Evolutionary conservation across 2,888 invertebrate species (phyloP).

Genomic region (Torymus tubicola): DNA sequence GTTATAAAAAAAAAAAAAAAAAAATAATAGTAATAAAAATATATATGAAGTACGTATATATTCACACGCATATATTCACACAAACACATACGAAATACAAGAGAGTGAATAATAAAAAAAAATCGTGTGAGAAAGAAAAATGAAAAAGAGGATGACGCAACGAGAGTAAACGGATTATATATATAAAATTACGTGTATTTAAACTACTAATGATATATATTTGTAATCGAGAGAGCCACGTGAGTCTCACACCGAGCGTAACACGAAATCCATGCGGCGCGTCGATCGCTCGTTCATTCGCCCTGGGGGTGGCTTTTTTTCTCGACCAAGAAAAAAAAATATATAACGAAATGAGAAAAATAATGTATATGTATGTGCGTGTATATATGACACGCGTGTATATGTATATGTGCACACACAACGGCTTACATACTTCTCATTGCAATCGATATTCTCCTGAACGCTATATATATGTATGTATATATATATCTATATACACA

Average conservation of each 20-base stretch:
- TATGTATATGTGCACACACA: too few species aligned
- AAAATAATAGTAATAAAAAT: conserved; percentile 12
- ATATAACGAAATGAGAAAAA: background rate
- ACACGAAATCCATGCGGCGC: conserved; percentile 38
- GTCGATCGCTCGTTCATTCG: conserved; percentile 28
- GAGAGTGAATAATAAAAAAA: conserved; percentile 32
- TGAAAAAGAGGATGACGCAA: conserved; percentile 44
- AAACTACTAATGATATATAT: conserved; percentile 55
- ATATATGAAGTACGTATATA: conserved; percentile 10
- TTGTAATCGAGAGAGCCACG: conserved; percentile 50
- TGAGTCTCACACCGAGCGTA: conserved; percentile 45
- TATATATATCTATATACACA: too few species aligned
- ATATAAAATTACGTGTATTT: conserved; percentile 60
- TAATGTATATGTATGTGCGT: background rate
- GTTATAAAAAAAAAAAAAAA: conserved; percentile 24
- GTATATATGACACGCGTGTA: too few species aligned
- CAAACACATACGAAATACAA: conserved; percentile 26
- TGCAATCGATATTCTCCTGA: too few species aligned
- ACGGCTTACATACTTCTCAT: too few species aligned
- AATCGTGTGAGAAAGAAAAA: conserved; percentile 30
- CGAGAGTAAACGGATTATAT: conserved; percentile 55
- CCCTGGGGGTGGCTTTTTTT: conserved; percentile 17
- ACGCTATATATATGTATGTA: too few species aligned
- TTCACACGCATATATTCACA: conserved; percentile 13
- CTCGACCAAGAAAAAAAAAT: conserved; percentile 29